Percentiles rank a stretch among this genome's conserved stretches.
These are phyloP conservation scores for Colletes collaris DNA, from an alignment of 2,888 invertebrate genomes.

Conservation along the genomic window DNA sequence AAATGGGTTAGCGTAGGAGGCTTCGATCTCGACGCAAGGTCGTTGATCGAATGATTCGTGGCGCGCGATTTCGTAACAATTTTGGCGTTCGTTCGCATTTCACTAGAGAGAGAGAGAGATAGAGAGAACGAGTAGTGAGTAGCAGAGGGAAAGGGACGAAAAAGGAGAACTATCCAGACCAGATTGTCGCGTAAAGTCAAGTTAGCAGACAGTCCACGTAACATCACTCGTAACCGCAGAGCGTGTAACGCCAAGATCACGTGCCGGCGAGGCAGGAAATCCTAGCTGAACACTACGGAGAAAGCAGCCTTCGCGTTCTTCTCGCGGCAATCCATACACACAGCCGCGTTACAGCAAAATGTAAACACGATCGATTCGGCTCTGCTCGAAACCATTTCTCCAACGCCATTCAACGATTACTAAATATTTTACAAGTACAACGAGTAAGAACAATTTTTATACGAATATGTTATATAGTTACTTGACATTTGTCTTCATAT, in stretches of 20 bases:
- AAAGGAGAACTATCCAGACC: background rate
- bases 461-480: no score
- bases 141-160: background rate
- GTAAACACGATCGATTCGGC: slow-evolving; percentile 22
- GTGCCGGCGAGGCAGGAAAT: slow-evolving; percentile 72
- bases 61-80: no score
- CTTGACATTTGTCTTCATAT: no score
- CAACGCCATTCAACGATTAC: no score
- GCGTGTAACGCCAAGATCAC: slow-evolving; percentile 69
- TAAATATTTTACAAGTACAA: no score
- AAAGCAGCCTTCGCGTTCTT: slow-evolving; percentile 67
- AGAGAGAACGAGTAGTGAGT: no score
- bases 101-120: no score
- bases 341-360: slow-evolving; percentile 14
- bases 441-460: no score
- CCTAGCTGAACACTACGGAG: slow-evolving; percentile 67
- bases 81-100: no score
- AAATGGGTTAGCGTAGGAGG: no score
- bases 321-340: slow-evolving; percentile 11
- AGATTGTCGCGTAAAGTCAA: slow-evolving; percentile 38
- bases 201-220: slow-evolving; percentile 58
- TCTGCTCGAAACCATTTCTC: no score
- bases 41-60: background rate
- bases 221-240: slow-evolving; percentile 62
- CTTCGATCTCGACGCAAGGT: background rate